Evolutionary conservation across 2,797 vertebrate genomes (phyloP).

Genomic region (Cheracebus regulus): DNA sequence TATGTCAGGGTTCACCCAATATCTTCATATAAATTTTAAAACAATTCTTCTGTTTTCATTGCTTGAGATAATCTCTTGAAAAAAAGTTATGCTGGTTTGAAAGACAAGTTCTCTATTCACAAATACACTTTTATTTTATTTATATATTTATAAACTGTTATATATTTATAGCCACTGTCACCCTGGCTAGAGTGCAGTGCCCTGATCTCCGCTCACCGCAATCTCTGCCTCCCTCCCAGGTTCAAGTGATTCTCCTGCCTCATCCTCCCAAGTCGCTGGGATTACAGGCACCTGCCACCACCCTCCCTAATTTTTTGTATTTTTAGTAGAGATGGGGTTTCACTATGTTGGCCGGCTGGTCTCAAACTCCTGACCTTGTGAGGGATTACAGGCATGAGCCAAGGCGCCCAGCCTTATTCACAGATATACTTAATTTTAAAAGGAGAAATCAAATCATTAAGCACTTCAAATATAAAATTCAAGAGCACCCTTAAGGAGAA

Average conservation of each 20-base stretch:
- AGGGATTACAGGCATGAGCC: not conserved
- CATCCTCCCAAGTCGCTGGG: not conserved
- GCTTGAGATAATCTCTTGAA: slow-evolving; percentile 32
- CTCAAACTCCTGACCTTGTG: not conserved
- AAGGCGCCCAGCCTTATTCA: not conserved
- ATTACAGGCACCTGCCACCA: not conserved
- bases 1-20: not conserved
- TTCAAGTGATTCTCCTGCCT: not conserved
- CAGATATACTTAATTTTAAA: slow-evolving; percentile 40
- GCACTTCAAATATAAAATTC: slow-evolving; percentile 47
- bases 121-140: not conserved
- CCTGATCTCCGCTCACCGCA: not conserved
- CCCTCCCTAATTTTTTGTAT: not conserved
- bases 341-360: not conserved
- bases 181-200: not conserved
- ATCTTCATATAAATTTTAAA: not conserved
- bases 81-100: slow-evolving; percentile 21
- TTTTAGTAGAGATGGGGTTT: not conserved
- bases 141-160: no score
- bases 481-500: not conserved
- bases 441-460: slow-evolving; percentile 43
- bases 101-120: slow-evolving; percentile 41
- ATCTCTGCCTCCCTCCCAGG: not conserved
- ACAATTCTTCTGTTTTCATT: not conserved
- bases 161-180: not conserved